phyloP scores from a whole-genome alignment of 2,888 invertebrate genomes.

The Drosophila histrio region DNA sequence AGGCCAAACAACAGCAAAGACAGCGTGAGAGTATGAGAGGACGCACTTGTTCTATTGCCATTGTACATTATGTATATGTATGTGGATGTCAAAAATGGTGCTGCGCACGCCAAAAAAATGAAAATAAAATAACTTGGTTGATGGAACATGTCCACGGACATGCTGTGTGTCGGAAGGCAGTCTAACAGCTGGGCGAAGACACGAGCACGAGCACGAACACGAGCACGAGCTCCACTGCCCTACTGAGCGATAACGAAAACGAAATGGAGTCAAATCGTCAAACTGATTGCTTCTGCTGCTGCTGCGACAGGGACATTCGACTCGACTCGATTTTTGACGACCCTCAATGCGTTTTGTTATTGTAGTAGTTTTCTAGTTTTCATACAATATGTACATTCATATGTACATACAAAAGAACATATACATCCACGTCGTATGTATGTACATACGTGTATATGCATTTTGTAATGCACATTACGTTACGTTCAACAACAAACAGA shows the following conservation, averaged over 20 bases:
- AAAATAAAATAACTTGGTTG: constrained; percentile 17
- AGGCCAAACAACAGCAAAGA: constrained; percentile 13
- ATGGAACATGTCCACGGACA: constrained; percentile 33
- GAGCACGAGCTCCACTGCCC: constrained; percentile 56
- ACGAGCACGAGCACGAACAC: constrained; percentile 28
- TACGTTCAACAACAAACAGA: constrained; percentile 6
- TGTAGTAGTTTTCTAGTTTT: constrained; percentile 33
- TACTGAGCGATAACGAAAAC: constrained; percentile 64
- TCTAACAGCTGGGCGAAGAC: constrained; percentile 41
- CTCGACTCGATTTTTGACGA: constrained; percentile 23
- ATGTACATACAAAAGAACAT: constrained; percentile 15
- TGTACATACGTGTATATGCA: constrained; percentile 9
- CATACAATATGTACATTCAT: constrained; percentile 17
- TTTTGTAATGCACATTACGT: constrained; percentile 29
- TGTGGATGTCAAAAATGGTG: constrained; percentile 32
- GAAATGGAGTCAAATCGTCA: constrained; percentile 46
- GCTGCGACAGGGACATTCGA: constrained; percentile 31
- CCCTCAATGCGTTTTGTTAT: constrained; percentile 41
- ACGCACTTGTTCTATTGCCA: constrained; percentile 41
- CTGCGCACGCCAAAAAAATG: constrained; percentile 40
- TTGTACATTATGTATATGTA: constrained; percentile 3
- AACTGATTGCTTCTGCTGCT: constrained; percentile 12
- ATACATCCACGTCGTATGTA: neutral
- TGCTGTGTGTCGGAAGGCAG: neutral
- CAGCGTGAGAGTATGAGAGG: constrained; percentile 31